Percentiles rank a stretch among this genome's conserved stretches.
Conservation (phyloP, 2,797 vertebrate genomes). For the Esox lucius region DNA sequence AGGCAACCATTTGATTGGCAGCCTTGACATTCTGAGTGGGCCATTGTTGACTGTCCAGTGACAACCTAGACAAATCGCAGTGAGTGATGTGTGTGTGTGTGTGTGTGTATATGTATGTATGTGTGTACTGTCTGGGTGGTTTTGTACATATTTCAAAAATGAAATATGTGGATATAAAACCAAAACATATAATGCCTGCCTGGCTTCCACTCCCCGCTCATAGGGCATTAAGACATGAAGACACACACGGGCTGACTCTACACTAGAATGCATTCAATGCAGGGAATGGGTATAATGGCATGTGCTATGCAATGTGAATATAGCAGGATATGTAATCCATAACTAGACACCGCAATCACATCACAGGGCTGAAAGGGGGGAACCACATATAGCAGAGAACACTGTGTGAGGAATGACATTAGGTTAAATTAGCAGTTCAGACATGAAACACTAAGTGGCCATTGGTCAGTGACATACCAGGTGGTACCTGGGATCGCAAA, state of each 20-base stretch:
- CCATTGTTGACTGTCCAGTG: constrained; percentile 54
- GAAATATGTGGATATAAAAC: constrained; percentile 56
- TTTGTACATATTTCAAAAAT: neutral
- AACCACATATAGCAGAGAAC: neutral
- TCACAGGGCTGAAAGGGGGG: neutral
- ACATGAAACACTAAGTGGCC: neutral
- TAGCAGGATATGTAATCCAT: neutral
- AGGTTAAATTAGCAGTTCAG: neutral
- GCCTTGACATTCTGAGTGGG: constrained; percentile 64
- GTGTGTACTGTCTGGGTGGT: too few species aligned
- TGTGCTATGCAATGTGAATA: neutral
- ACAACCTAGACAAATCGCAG: constrained; percentile 54
- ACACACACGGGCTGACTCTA: neutral
- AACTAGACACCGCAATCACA: neutral
- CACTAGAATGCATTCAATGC: neutral
- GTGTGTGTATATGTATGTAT: neutral
- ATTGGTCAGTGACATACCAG: neutral
- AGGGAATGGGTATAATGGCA: neutral
- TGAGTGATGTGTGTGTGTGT: constrained; percentile 13
- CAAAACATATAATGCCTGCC: neutral
- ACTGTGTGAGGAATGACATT: neutral
- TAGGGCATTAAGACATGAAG: neutral
- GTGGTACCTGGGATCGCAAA: too few species aligned
- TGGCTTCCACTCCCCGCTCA: neutral
- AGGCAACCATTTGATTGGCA: constrained; percentile 66